Conservation (phyloP, 1,140 invertebrate species). For the Drosophila subpulchrella region DNA sequence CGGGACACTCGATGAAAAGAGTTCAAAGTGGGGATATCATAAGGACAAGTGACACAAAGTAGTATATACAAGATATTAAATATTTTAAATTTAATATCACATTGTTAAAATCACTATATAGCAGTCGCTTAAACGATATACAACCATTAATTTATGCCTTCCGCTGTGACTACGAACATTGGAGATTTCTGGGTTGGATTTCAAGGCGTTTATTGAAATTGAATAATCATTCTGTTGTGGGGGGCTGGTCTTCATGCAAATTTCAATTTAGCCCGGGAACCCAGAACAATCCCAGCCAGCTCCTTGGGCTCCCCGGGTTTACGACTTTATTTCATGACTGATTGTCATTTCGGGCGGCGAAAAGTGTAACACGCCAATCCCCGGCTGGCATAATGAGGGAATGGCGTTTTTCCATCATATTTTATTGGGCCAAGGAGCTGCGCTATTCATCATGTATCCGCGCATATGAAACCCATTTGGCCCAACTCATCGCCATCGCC, state of each 20-base stretch:
- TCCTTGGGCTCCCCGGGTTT: constrained; percentile 52
- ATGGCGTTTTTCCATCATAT: constrained; percentile 75
- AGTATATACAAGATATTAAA: neutral
- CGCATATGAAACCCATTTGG: constrained; percentile 62
- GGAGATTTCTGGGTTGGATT: constrained; percentile 32
- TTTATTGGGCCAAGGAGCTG: constrained; percentile 50
- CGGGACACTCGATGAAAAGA: constrained; percentile 28
- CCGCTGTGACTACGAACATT: neutral
- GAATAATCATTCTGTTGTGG: constrained; percentile 62
- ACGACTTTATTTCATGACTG: constrained; percentile 79
- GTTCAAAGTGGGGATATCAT: constrained; percentile 13
- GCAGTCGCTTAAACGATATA: neutral
- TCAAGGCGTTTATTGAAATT: constrained; percentile 52
- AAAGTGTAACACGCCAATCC: constrained; percentile 71
- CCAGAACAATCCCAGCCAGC: constrained; percentile 29
- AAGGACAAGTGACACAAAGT: neutral
- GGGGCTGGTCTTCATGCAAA: constrained; percentile 60
- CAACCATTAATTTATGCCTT: neutral
- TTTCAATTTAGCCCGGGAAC: constrained; percentile 65
- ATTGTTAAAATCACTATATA: neutral
- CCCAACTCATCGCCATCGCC: constrained; percentile 1
- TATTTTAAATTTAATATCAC: neutral
- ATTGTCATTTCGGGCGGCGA: constrained; percentile 62
- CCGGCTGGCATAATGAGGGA: constrained; percentile 63
- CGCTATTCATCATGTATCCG: constrained; percentile 68